A percentile compares a stretch with the other conserved stretches of the same genome.
Conservation (phyloP, 2,888 invertebrate species). For the Parapristionchus giblindavisi region DNA sequence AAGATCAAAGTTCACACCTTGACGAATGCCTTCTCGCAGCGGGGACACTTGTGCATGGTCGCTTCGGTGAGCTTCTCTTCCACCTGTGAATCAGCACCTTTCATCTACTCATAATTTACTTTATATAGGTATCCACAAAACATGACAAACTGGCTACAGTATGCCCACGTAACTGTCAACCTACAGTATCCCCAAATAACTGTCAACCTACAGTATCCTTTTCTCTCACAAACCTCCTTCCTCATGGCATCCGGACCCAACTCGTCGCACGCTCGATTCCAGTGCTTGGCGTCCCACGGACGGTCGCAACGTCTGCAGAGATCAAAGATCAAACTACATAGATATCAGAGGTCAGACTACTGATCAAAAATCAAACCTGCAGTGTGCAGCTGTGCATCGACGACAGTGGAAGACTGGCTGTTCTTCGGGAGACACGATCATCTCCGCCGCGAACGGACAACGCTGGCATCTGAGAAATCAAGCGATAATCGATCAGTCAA, state of each 20-base stretch:
- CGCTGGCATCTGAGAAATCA: slow-evolving; percentile 30
- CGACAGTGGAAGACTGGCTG: slow-evolving; percentile 8
- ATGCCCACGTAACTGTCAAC: background rate
- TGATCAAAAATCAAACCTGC: too few relatives aligned
- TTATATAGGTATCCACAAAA: background rate
- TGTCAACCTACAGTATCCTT: background rate
- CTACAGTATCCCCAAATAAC: too few relatives aligned
- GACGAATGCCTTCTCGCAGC: slow-evolving; percentile 14
- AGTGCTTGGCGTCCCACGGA: slow-evolving; percentile 1
- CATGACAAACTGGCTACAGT: background rate
- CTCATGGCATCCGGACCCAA: slow-evolving; percentile 25
- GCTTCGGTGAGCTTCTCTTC: slow-evolving; percentile 28
- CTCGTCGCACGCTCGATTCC: slow-evolving; percentile 11
- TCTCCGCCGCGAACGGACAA: slow-evolving; percentile 14
- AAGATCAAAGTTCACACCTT: slow-evolving; percentile 14
- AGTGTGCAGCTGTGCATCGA: background rate
- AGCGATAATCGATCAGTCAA: too few relatives aligned
- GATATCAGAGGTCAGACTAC: too few relatives aligned
- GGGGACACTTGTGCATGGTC: slow-evolving; percentile 28
- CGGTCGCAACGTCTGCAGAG: slow-evolving; percentile 14
- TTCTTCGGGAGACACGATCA: background rate
- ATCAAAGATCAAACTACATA: too few relatives aligned
- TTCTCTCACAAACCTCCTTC: background rate
- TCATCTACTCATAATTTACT: background rate
- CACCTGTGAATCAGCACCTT: too few relatives aligned